A percentile compares a stretch with the other conserved stretches of the same genome.
These are phyloP conservation scores for Diprion similis DNA, from an alignment of 1,140 invertebrate species.

Conservation along the genomic window DNA sequence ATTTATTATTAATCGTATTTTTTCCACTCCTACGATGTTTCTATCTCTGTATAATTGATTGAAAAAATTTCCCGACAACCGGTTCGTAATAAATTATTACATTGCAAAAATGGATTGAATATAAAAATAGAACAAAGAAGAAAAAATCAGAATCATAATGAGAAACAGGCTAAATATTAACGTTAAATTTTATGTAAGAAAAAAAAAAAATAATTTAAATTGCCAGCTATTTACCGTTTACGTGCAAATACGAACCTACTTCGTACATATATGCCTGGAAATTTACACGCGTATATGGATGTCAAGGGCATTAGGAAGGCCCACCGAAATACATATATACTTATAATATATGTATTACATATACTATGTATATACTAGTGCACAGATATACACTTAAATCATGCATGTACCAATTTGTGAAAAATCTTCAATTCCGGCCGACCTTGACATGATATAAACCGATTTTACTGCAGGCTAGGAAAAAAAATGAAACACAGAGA, in stretches of 20 bases:
- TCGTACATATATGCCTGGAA: too few species aligned
- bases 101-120: too few species aligned
- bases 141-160: background rate
- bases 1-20: too few species aligned
- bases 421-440: background rate
- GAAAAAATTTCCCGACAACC: too few species aligned
- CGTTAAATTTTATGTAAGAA: background rate
- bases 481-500: background rate
- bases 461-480: background rate
- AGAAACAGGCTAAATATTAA: too few species aligned
- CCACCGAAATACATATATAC: background rate
- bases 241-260: too few species aligned
- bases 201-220: background rate
- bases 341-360: background rate
- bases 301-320: constrained; percentile 4
- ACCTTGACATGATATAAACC: background rate
- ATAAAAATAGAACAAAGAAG: background rate
- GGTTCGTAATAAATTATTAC: too few species aligned
- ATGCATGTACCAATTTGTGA: background rate
- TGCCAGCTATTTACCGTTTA: too few species aligned
- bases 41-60: too few species aligned
- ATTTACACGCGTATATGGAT: background rate
- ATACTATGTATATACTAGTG: too few species aligned
- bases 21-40: too few species aligned
- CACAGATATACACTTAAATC: too few species aligned